phyloP scores from a whole-genome alignment of 2,113 vertebrate genomes.

The Penelope pileata region DNA sequence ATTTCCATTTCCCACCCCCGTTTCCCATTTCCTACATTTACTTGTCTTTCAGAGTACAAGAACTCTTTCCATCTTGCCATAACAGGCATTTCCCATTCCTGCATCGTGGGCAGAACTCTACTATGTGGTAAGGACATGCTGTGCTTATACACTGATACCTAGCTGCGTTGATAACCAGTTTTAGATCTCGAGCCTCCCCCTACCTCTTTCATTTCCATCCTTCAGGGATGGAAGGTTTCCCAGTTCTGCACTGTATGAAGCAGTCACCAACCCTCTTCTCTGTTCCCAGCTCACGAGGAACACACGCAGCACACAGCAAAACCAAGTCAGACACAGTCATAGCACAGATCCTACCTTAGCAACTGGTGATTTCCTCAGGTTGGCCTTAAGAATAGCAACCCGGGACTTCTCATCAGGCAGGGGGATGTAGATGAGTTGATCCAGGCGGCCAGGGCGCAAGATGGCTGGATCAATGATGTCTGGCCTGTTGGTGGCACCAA shows the following conservation, averaged over 20 bases:
- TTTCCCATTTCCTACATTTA: neutral
- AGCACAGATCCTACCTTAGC: constrained; percentile 82
- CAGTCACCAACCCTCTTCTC: neutral
- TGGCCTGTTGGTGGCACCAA: constrained; percentile 96
- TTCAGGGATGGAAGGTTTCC: neutral
- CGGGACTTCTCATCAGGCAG: constrained; percentile 97
- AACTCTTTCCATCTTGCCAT: neutral
- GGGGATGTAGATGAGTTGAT: constrained; percentile 98
- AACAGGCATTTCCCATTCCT: neutral
- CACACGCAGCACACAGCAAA: rapidly evolving
- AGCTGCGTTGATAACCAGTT: neutral
- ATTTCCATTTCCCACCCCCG: neutral
- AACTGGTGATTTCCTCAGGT: constrained; percentile 97
- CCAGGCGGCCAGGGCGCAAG: constrained; percentile 93
- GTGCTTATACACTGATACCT: neutral
- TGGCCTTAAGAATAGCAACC: constrained; percentile 95
- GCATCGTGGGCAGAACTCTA: rapidly evolving
- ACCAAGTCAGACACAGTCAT: neutral
- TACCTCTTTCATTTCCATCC: neutral
- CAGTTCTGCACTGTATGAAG: rapidly evolving
- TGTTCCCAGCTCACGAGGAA: neutral
- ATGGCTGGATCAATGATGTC: constrained; percentile 99
- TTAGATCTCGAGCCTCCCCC: neutral
- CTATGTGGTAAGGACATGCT: neutral
- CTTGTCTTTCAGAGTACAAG: neutral